Percentiles rank a stretch among this genome's conserved stretches.
These are phyloP conservation scores for Pomacea maculata DNA, from an alignment of 1,140 invertebrate species.

Conservation along the genomic window DNA sequence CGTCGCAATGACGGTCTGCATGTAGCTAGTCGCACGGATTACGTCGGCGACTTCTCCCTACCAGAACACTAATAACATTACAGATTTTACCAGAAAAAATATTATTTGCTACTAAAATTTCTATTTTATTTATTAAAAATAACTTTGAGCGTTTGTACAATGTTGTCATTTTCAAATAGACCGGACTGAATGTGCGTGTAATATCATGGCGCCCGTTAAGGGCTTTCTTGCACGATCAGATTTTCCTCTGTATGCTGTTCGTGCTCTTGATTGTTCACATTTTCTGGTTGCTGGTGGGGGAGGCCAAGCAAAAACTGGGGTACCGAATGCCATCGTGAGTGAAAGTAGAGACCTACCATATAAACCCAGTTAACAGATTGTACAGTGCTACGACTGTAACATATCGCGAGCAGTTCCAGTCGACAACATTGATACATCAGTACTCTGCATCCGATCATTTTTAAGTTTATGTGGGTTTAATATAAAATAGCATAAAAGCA, in stretches of 20 bases:
- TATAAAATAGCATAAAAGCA: too few relatives aligned
- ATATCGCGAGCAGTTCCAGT: too few relatives aligned
- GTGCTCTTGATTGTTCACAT: constrained; percentile 90
- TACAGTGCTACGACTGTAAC: too few relatives aligned
- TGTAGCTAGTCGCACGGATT: too few relatives aligned
- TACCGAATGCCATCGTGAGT: constrained; percentile 90
- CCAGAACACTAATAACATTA: background rate
- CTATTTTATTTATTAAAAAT: background rate
- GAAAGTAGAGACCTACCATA: background rate
- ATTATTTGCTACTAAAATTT: background rate
- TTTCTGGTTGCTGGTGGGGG: constrained; percentile 94
- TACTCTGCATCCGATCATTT: too few relatives aligned
- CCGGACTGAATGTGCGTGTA: constrained; percentile 32
- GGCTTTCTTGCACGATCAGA: constrained; percentile 71
- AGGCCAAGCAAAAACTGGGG: constrained; percentile 92
- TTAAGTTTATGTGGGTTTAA: too few relatives aligned
- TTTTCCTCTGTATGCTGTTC: constrained; percentile 91
- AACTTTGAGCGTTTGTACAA: constrained; percentile 2
- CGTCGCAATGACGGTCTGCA: too few relatives aligned
- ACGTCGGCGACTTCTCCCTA: too few relatives aligned
- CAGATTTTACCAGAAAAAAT: background rate
- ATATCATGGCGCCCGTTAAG: constrained; percentile 55
- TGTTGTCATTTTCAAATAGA: background rate
- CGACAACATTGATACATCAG: too few relatives aligned
- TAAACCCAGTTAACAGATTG: background rate